These are phyloP conservation scores for Haemorhous mexicanus DNA, from an alignment of 2,113 vertebrate species.

Conservation along the genomic window DNA sequence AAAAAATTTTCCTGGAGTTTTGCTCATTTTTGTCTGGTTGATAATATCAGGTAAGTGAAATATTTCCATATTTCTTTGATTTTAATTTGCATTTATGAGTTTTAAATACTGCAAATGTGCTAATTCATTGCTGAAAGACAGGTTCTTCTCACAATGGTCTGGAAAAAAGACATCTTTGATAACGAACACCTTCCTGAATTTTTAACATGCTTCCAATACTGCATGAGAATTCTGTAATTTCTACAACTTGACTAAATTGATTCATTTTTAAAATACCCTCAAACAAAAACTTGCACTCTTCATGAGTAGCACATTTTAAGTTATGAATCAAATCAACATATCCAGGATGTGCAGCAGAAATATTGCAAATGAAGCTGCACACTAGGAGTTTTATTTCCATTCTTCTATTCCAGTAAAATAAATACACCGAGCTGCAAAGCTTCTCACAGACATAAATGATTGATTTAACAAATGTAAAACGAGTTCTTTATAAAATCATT, in stretches of 20 bases:
- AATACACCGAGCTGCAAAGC: not conserved
- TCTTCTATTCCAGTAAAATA: not conserved
- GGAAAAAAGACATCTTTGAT: not conserved
- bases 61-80: not conserved
- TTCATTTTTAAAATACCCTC: not conserved
- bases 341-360: not conserved
- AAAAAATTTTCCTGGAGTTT: not conserved
- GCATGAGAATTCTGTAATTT: not conserved
- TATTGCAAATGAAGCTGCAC: not conserved
- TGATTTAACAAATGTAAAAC: not conserved
- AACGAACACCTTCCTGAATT: not conserved
- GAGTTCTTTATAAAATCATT: not conserved
- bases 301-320: not conserved
- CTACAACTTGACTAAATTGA: not conserved
- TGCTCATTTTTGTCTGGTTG: not conserved
- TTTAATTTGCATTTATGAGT: not conserved
- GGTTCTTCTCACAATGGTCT: not conserved
- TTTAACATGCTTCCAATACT: not conserved
- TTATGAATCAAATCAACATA: not conserved
- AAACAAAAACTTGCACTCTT: not conserved
- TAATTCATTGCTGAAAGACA: not conserved
- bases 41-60: not conserved
- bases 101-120: not conserved
- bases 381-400: not conserved
- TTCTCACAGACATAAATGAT: not conserved